phyloP scores from a whole-genome alignment of 2,113 vertebrate species.

The Furnarius figulus region DNA sequence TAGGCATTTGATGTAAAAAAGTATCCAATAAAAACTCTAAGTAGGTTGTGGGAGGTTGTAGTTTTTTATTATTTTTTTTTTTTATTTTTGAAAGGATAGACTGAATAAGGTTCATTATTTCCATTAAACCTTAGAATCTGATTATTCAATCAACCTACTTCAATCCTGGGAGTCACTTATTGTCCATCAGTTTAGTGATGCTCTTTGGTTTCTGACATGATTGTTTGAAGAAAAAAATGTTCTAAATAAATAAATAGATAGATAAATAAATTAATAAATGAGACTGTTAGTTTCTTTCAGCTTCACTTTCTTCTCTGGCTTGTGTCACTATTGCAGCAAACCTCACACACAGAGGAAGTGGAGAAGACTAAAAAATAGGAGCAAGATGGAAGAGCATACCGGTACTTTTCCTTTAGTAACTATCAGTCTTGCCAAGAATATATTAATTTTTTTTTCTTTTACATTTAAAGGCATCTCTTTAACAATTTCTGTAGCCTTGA shows the following conservation, averaged over 20 bases:
- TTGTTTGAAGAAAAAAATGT: constrained; percentile 1
- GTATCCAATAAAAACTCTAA: constrained; percentile 51
- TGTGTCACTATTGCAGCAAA: neutral
- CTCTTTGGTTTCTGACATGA: constrained; percentile 44
- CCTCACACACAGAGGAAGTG: neutral
- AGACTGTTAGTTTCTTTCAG: neutral
- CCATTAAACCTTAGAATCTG: constrained; percentile 65
- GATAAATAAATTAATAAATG: neutral
- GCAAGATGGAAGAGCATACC: neutral
- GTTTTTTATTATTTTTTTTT: neutral
- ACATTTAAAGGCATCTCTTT: neutral
- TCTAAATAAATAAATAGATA: neutral
- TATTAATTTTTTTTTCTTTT: neutral
- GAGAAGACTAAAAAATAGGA: neutral
- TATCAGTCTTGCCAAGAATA: neutral
- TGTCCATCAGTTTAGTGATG: constrained; percentile 61
- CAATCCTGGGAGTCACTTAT: constrained; percentile 48
- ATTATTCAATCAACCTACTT: constrained; percentile 72
- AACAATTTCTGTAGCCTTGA: neutral
- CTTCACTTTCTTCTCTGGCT: neutral
- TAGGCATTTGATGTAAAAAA: constrained; percentile 68
- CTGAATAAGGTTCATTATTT: constrained; percentile 67
- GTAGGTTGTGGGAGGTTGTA: neutral
- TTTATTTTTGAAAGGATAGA: constrained; percentile 17
- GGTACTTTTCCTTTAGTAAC: neutral